Evolutionary conservation across 2,888 invertebrate species (phyloP), one percentile per base, ranked within the genome.

Genomic region (Phragmatobia fuliginosa): DNA sequence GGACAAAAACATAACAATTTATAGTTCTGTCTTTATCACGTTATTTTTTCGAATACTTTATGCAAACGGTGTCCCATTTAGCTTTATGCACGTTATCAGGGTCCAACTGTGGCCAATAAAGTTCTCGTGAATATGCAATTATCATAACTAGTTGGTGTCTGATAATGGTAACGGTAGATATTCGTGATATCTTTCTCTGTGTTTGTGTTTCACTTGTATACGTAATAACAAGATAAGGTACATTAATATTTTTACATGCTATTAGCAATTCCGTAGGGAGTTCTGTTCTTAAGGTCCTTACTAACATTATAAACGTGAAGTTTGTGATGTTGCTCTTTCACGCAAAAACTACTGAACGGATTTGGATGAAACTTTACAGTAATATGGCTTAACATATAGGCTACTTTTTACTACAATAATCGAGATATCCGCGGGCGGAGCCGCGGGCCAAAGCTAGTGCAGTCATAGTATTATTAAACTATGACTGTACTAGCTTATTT

Each of bases 41-140:
- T 56, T 67, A 73, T 78, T 68, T 56, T 77, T 76, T 70, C 75
- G 71, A 74, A 75, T 73, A 75, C 75, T 75, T 78, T 81, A 81
- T 79, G 78, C 75, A 77, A 82, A 82, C 79, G 74, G 69, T 68
- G 72, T 66, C 71, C 75, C 73, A 79, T 82, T 82, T 65, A 73
- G 70, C 73, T 77, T 80, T 78, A 82, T 77, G 78, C 56, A 60
- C 77, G 74, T 79, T 82, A 82, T 82, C 82, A 67, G 70, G 65
- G 68, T 67, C 68, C 74, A 73, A 79, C 80, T 73, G 73, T 45
- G 49, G 65, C 75, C 79, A 78, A 79, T 82, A 82, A 81, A 80
- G 70, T 68, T 49, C 76, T 72, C 62, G 72, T 80, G 74, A 81
- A 79, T 80, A 80, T 81, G 73, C 79, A 80, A 74, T 82, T 82